Conservation (phyloP, 2,113 vertebrate genomes). For the Mus musculus region GRCm39 chr5:10799001-10799500, state of each 20-base stretch:
- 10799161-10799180: not conserved
- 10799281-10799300: not conserved
- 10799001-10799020: not conserved
- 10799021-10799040: too few species aligned
- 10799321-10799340: not conserved
- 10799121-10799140: not conserved
- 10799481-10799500: constrained; percentile 59
- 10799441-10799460: constrained; percentile 57
- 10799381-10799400: constrained; percentile 16
- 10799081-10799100: not conserved
- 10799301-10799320: constrained; percentile 20
- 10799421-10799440: constrained; percentile 52
- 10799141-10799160: not conserved
- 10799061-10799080: not conserved
- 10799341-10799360: not conserved
- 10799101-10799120: not conserved
- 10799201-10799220: not conserved
- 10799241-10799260: not conserved
- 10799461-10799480: constrained; percentile 53
- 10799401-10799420: constrained; percentile 17
- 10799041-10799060: not conserved
- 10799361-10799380: not conserved
- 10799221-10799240: not conserved
- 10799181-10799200: not conserved
- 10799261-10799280: not conserved